Conservation (phyloP, 2,888 invertebrate genomes). For the Rhamnusium bicolor region DNA sequence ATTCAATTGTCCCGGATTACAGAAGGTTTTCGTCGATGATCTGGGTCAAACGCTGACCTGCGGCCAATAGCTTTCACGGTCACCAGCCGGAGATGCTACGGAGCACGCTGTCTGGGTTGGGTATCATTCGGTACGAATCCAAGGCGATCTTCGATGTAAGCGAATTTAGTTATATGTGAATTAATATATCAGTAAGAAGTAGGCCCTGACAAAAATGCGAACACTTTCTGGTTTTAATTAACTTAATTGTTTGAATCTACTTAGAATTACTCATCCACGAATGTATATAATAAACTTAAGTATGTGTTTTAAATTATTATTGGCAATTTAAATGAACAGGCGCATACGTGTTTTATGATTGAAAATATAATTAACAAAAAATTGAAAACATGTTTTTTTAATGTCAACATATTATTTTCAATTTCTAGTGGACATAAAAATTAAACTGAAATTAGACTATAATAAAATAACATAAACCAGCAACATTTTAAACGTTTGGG, state of each 20-base stretch:
- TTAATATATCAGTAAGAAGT: not conserved
- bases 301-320: too few species aligned
- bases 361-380: too few species aligned
- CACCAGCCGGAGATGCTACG: conserved; percentile 49
- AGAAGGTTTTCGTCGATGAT: conserved; percentile 43
- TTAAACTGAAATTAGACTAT: too few species aligned
- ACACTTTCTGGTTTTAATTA: conserved; percentile 8
- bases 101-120: conserved; percentile 26
- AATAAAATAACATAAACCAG: too few species aligned
- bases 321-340: too few species aligned
- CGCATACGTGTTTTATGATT: too few species aligned
- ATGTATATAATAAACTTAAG: not conserved
- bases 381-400: too few species aligned
- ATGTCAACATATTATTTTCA: too few species aligned
- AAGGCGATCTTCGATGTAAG: not conserved
- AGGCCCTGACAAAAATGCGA: conserved; percentile 3
- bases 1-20: conserved; percentile 52
- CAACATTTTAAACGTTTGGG: too few species aligned
- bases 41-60: conserved; percentile 63
- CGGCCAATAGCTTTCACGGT: conserved; percentile 62
- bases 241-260: conserved; percentile 4
- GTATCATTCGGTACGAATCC: conserved; percentile 9
- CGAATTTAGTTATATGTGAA: conserved; percentile 3
- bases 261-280: not conserved
- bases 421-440: too few species aligned